Evolutionary conservation across 2,888 invertebrate species (phyloP), one percentile per base, ranked within the genome.

Genomic region (Perizoma flavofasciatum): DNA sequence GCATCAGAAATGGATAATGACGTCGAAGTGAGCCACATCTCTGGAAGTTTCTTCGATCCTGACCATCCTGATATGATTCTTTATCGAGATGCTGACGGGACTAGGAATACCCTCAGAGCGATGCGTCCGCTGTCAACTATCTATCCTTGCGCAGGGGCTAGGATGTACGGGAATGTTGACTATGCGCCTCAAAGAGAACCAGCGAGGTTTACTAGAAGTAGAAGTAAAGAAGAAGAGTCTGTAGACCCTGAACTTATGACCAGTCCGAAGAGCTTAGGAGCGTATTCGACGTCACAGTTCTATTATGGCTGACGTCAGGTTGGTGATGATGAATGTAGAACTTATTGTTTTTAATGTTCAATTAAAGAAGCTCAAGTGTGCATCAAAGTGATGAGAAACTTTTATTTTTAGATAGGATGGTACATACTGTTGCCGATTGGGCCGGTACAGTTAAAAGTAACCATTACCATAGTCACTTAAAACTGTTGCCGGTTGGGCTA

Each of bases 61-160:
- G 73, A 83, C 0, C 91, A 92, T 71, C 92, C 92, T 47, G 92
- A 92, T 56, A 90, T 91, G 91, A 90, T 91, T 44, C 68, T 91
- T 0, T 92, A 90, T 51, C 86, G 85, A 72, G 89, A 90, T 63
- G 73, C 82, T 9, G 85, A 85, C 40, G 88, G 85, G 0, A 79
- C 73, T 33, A 86, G 82, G 68, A 86, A 88, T 5, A 86, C 89
- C 5, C 54, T 92, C 0, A 76, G 90, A 66, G 89, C 92, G 6
- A 91, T 92, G 91, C 82, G 86, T 56, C 92, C 92, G 1, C 58
- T 92, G 8, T 89, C 91, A 5, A 89, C 92, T 1, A 85, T 92
- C 40, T 91, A 91, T 53, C 92, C 92, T 4, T 83, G 83, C 50
- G 79, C 85, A 22, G 82, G 88, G 34, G 77, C 85, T 0, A 90